A percentile compares a stretch with the other conserved stretches of the same genome.
Evolutionary conservation across 2,113 vertebrate genomes (phyloP).

Genomic region (Brachypteracias leptosomus): DNA sequence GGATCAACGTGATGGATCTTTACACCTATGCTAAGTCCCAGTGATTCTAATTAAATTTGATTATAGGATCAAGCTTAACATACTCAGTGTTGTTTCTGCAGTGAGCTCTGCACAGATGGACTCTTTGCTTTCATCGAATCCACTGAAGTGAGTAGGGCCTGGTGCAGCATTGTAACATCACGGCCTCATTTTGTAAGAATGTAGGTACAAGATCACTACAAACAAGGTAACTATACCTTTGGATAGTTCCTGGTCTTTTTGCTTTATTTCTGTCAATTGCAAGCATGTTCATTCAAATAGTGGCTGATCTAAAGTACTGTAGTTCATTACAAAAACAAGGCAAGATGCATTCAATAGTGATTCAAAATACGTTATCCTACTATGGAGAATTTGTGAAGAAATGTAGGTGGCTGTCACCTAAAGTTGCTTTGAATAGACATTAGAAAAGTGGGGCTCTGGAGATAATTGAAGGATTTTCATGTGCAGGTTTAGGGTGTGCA

Average conservation of each 20-base stretch:
- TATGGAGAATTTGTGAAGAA: slow-evolving; percentile 48
- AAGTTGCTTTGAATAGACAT: slow-evolving; percentile 7
- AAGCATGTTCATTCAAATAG: not conserved
- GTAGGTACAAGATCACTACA: not conserved
- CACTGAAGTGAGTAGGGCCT: not conserved
- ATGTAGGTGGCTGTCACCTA: slow-evolving; percentile 22
- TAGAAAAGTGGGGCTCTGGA: slow-evolving; percentile 24
- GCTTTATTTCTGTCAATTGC: slow-evolving; percentile 5
- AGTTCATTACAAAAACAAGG: slow-evolving; percentile 38
- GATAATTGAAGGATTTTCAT: slow-evolving; percentile 8
- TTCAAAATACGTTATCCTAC: slow-evolving; percentile 26
- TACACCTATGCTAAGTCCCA: slow-evolving; percentile 1
- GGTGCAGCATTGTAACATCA: not conserved
- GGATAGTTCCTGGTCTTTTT: not conserved
- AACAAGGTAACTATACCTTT: not conserved
- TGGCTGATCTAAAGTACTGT: slow-evolving; percentile 2
- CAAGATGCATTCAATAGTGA: slow-evolving; percentile 39
- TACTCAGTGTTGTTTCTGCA: not conserved
- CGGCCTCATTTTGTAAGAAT: not conserved
- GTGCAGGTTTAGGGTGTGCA: not conserved
- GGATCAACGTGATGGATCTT: slow-evolving; percentile 13
- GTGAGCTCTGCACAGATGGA: not conserved
- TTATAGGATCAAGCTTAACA: slow-evolving; percentile 12
- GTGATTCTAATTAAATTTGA: slow-evolving; percentile 44
- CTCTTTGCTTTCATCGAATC: not conserved